Base-by-base conservation (phyloP, 2,888 invertebrate species). In the Odiellus spinosus region DNA sequence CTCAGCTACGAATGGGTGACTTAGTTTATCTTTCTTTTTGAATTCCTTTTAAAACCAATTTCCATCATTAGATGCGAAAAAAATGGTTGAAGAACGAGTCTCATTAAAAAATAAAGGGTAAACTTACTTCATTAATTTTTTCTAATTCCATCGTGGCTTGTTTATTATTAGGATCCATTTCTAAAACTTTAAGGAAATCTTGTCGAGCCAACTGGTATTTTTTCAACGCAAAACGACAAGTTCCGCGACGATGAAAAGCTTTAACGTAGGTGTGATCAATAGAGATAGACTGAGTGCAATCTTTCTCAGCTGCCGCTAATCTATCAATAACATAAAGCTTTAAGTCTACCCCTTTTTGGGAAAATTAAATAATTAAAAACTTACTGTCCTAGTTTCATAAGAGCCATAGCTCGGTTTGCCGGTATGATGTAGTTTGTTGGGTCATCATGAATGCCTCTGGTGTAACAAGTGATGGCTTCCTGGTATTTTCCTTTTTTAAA, bases 321-420 rank as follows among this genome's bases (percentile, higher is more conserved):
- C 67, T 73, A 1, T 48, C 63, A 26, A 26, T 26, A 26, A 26
- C 8, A 6, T 26, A n/a, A n/a, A 26, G 14, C 8, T 17, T 2
- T 20, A 32, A 43, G 14, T 43, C 26, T 32, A 32, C n/a, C 21
- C 2, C 17, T 20, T 19, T 18, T 10, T 36, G 11, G 35, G 14
- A 12, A 26, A 18, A 18, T 17, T 12, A 2, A 19, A 45, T 26
- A 20, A 14, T 15, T 14, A 20, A 17, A 12, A 21, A 66, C 71
- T 64, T 68, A 87, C 84, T 77, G 77, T 53, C 82, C 75, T 56
- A 78, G 73, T 66, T 85, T 88, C 10, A 91, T 69, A 53, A 80
- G 76, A 58, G 91, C 91, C 45, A 90, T 72, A 2, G 86, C 90
- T 56, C 93, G 73, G 64, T 93, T 93, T 0, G 86, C 84, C 59